Evolutionary conservation across 2,888 invertebrate genomes (phyloP).

Genomic region (Apamea epomidion): DNA sequence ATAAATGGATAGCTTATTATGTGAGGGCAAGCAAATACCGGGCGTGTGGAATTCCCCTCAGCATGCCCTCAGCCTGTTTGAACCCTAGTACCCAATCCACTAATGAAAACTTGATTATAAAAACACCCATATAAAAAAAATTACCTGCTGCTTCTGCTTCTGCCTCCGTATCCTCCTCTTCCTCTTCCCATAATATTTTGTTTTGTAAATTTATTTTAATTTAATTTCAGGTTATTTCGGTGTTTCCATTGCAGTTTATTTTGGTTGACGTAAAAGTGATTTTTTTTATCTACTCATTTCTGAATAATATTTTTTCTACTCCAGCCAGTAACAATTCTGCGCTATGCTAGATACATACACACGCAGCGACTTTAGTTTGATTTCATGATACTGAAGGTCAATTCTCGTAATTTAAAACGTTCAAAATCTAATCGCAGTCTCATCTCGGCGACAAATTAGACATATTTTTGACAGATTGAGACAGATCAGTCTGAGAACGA

Average conservation of each 20-base stretch:
- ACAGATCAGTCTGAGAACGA: too few species aligned
- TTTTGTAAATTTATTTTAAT: slow-evolving; percentile 14
- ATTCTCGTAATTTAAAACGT: too few species aligned
- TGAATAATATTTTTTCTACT: not conserved
- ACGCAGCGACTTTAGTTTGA: not conserved
- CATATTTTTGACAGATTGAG: too few species aligned
- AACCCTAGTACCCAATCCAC: not conserved
- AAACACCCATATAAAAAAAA: not conserved
- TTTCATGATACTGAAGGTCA: not conserved
- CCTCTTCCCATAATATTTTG: slow-evolving; percentile 57
- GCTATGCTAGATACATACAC: not conserved
- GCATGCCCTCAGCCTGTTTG: not conserved
- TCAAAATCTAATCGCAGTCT: too few species aligned
- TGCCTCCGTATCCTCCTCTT: slow-evolving; percentile 19
- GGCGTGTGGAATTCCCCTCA: not conserved
- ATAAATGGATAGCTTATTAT: not conserved
- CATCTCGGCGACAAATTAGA: too few species aligned
- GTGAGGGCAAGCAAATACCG: not conserved
- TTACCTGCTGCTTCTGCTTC: slow-evolving; percentile 67
- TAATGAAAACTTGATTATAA: not conserved
- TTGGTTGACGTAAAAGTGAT: slow-evolving; percentile 16
- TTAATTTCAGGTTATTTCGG: slow-evolving; percentile 28
- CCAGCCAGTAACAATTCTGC: slow-evolving; percentile 16
- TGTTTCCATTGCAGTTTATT: slow-evolving; percentile 25
- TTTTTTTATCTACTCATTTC: not conserved